Conservation (phyloP, 2,113 vertebrate species). For the Onychostoma macrolepis region DNA sequence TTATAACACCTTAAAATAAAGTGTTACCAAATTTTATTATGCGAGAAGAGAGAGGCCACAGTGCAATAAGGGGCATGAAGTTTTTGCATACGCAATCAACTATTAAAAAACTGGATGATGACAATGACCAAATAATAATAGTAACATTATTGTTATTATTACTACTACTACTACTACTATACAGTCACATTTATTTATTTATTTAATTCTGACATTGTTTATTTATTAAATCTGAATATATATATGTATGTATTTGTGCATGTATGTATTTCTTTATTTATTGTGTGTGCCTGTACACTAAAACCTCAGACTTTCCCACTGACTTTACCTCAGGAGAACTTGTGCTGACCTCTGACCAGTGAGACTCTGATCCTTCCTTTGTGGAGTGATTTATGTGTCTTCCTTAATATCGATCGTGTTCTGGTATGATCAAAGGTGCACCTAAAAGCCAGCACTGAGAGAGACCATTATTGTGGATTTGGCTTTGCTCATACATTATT, state of each 20-base stretch:
- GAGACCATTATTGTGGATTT: conserved; percentile 89
- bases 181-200: too few relatives aligned
- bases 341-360: conserved; percentile 53
- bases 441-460: conserved; percentile 91
- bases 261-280: too few relatives aligned
- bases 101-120: neutral
- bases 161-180: too few relatives aligned
- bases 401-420: conserved; percentile 58
- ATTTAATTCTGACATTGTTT: too few relatives aligned
- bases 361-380: conserved; percentile 52
- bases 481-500: conserved; percentile 95
- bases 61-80: neutral
- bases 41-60: too few relatives aligned
- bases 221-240: too few relatives aligned
- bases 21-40: neutral
- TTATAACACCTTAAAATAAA: too few relatives aligned
- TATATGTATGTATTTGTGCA: too few relatives aligned
- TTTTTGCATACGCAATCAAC: neutral
- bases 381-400: conserved; percentile 58
- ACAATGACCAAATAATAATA: too few relatives aligned
- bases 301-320: neutral
- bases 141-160: too few relatives aligned
- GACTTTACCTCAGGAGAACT: conserved; percentile 37
- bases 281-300: neutral
- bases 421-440: conserved; percentile 58